phyloP scores from a whole-genome alignment of 2,797 vertebrate genomes.

The Orientallactaga sibirica region DNA sequence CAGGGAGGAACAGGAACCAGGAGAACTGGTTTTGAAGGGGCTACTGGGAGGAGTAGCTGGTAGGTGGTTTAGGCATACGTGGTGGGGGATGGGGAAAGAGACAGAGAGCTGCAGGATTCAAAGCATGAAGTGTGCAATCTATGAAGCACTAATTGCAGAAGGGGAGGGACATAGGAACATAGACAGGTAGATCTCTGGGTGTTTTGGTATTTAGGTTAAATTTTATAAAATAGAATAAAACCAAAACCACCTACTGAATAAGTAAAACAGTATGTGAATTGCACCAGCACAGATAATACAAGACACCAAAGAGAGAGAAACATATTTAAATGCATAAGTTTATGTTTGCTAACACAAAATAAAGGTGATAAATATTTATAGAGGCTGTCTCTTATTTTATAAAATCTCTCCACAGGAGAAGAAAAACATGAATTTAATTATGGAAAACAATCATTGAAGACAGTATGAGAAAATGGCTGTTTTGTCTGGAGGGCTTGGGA shows the following conservation, averaged over 20 bases:
- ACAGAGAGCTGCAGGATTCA: background rate
- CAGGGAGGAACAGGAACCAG: background rate
- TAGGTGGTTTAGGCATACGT: background rate
- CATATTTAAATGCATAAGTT: constrained; percentile 67
- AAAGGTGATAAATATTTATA: constrained; percentile 81
- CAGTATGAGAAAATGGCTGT: constrained; percentile 70
- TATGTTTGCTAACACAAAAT: constrained; percentile 75
- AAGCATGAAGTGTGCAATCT: background rate
- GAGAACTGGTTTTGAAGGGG: background rate
- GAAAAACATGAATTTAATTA: constrained; percentile 82
- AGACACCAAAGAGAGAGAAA: constrained; percentile 54
- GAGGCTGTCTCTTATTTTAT: constrained; percentile 74
- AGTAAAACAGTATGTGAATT: constrained; percentile 39
- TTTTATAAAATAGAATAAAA: constrained; percentile 58
- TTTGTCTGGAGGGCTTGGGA: constrained; percentile 61
- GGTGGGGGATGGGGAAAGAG: background rate
- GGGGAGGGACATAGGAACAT: background rate
- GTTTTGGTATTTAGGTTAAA: constrained; percentile 12
- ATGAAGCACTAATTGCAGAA: background rate
- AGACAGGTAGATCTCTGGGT: background rate
- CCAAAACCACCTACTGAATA: constrained; percentile 28
- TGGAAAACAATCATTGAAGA: constrained; percentile 77
- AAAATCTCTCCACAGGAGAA: constrained; percentile 78
- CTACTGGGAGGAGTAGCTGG: background rate
- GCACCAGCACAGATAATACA: background rate